Evolutionary conservation across 2,797 vertebrate species (phyloP), one percentile per base, ranked within the genome.

Genomic region (Rhabdophis nuchalis): DNA sequence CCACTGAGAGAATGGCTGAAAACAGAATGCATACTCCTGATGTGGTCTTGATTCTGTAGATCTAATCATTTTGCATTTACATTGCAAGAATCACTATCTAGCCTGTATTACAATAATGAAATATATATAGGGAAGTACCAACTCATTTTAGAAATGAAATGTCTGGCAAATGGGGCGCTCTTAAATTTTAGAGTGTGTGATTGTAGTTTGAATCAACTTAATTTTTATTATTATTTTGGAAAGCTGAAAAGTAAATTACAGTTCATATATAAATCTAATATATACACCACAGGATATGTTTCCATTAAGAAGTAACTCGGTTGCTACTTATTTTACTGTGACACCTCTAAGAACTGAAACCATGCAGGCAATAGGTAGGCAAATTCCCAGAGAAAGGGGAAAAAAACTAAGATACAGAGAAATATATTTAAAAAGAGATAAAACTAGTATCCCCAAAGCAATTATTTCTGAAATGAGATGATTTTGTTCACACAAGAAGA

Each of bases 21-120:
- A 97, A 96, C 88, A 95, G 93, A 96, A 96, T 94, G 77, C 91
- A 94, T 91, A 32, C 89, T 91, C 93, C 93, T 94, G 91, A 95
- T 91, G 92, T 92, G 96, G 89, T 96, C 95, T 96, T 92, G 91
- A 57, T 82, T 97, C 60, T 96, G 91, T 72, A 95, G 93, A 95
- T 96, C 95, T 68, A 96, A 96, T 96, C 96, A 96, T 94, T 64
- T 93, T 93, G 18, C 94, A 97, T 95, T 61, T 95, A 93, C 93
- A 94, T 92, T 6, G 87, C 92, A 93, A 95, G 5, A 1, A 91
- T 58, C 90, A 89, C 93, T 2, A 46, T 60, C 9, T 87, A 32
- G 20, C 53, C 3, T 86, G 16, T 29, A 87, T 29, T 77, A 9
- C 29, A 46, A 58, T 32, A 87, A 46, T 36, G 7, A 72, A 64